Conservation (phyloP, 1,140 invertebrate genomes). For the Xylocopa sonorina region DNA sequence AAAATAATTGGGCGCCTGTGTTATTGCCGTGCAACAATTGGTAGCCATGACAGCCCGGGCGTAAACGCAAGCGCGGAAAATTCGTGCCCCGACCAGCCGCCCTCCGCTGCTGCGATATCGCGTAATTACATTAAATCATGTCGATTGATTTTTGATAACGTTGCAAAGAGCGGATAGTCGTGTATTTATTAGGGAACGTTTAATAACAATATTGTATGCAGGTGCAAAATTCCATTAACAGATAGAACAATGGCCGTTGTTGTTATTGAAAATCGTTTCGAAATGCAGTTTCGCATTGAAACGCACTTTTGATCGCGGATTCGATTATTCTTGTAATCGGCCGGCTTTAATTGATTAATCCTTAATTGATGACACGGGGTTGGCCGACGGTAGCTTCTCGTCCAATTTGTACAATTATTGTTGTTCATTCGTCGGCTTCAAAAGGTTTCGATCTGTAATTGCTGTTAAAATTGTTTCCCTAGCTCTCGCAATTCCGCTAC, state of each 20-base stretch:
- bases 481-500: neutral
- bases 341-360: neutral
- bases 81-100: neutral
- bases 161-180: neutral
- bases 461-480: neutral
- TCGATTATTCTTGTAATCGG: neutral
- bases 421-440: neutral
- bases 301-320: neutral
- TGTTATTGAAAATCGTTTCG: neutral
- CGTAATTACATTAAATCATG: neutral
- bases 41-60: too few species aligned
- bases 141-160: neutral
- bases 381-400: neutral
- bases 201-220: constrained; percentile 2
- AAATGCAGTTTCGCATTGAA: neutral
- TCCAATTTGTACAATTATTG: neutral
- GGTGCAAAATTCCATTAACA: neutral
- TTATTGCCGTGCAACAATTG: constrained; percentile 11
- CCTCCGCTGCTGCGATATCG: neutral
- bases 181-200: neutral
- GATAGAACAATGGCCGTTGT: neutral
- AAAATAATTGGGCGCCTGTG: constrained; percentile 13
- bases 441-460: neutral
- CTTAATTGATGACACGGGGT: neutral
- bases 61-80: neutral